Evolutionary conservation across 2,888 invertebrate genomes (phyloP).

Genomic region (Dynastes tityus): DNA sequence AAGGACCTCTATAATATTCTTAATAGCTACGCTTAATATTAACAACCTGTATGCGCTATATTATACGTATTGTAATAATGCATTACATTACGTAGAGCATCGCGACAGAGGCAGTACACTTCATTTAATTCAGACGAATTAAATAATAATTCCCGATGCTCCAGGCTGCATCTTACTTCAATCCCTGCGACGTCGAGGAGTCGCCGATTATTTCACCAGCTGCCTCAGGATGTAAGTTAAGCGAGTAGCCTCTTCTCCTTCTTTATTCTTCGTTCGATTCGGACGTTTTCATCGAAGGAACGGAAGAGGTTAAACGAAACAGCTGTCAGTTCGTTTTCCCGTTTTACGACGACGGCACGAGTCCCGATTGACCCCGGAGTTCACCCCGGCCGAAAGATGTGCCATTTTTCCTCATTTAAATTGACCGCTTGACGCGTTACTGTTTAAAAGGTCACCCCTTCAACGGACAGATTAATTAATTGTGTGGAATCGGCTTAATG

Average conservation of each 20-base stretch:
- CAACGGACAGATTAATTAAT: conserved; percentile 5
- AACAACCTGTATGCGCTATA: not conserved
- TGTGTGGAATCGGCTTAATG: conserved; percentile 2
- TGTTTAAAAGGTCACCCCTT: conserved; percentile 33
- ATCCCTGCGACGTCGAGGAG: conserved; percentile 42
- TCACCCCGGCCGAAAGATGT: conserved; percentile 6
- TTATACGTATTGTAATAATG: conserved; percentile 6
- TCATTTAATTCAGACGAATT: conserved; percentile 68
- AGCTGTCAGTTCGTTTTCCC: conserved; percentile 29
- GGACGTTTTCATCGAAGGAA: conserved; percentile 11
- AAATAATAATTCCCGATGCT: conserved; percentile 56
- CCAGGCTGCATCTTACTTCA: conserved; percentile 39
- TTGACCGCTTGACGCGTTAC: conserved; percentile 35
- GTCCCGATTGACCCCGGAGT: conserved; percentile 39
- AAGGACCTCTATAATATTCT: too few relatives aligned
- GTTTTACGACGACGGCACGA: conserved; percentile 44
- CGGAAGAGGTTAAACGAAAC: conserved; percentile 18
- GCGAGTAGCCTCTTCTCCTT: not conserved
- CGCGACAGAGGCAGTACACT: conserved; percentile 50
- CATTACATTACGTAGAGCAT: conserved; percentile 18
- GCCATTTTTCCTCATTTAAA: conserved; percentile 44
- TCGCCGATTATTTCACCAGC: conserved; percentile 32
- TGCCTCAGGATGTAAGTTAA: conserved; percentile 3
- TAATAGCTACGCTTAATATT: too few relatives aligned
- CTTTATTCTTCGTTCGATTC: not conserved